Evolutionary conservation across 1,140 invertebrate species (phyloP).

Genomic region (Monochamus saltuarius): DNA sequence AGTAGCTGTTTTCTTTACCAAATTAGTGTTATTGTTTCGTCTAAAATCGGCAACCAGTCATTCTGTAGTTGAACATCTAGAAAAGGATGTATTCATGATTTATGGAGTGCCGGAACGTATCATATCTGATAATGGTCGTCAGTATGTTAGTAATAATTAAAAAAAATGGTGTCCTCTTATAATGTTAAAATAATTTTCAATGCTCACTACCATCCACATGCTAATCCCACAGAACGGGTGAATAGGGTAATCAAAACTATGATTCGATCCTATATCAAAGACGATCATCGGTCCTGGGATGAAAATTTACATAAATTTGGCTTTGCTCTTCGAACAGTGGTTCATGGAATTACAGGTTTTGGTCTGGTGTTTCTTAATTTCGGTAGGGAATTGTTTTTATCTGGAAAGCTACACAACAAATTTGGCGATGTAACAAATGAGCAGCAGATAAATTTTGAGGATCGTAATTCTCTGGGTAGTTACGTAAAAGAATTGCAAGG

Average conservation of each 20-base stretch:
- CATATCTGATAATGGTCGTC: too few species aligned
- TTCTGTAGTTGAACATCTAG: too few species aligned
- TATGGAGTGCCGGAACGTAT: too few species aligned
- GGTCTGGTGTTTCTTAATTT: slow-evolving; percentile 10
- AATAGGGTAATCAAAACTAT: slow-evolving; percentile 50
- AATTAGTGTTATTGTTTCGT: too few species aligned
- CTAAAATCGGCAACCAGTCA: too few species aligned
- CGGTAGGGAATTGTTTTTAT: slow-evolving; percentile 9
- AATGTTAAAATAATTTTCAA: slow-evolving; percentile 3
- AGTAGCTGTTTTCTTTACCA: too few species aligned
- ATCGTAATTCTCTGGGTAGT: too few species aligned
- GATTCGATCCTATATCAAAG: slow-evolving; percentile 41
- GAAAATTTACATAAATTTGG: slow-evolving; percentile 14
- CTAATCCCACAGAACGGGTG: slow-evolving; percentile 30
- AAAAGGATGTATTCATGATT: too few species aligned
- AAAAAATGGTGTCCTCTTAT: too few species aligned
- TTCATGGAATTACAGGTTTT: slow-evolving; percentile 8
- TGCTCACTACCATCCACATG: slow-evolving; percentile 25
- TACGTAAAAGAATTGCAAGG: too few species aligned
- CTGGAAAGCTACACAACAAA: not conserved
- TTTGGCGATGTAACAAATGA: not conserved
- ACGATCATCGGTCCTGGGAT: slow-evolving; percentile 50
- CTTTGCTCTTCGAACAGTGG: slow-evolving; percentile 23
- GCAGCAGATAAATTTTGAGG: too few species aligned
- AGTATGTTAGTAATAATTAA: too few species aligned